A percentile compares a stretch with the other conserved stretches of the same genome.
Conservation (phyloP, 1,140 invertebrate species). For the Lamellibrachia luymesi region DNA sequence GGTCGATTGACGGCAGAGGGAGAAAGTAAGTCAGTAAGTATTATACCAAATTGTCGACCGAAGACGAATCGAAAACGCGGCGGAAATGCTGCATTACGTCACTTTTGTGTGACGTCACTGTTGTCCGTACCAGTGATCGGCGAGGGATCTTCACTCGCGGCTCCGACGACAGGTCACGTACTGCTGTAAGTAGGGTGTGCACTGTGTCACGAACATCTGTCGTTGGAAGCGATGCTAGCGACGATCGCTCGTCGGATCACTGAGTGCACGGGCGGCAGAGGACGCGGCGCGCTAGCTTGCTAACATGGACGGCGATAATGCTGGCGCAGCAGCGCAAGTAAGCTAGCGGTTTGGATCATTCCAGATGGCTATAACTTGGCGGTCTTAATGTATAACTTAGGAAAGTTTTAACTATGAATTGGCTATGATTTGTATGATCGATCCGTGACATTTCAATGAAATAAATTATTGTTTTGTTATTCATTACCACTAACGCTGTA, state of each 20-base stretch:
- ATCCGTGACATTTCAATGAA: too few species aligned
- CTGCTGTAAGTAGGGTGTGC: not conserved
- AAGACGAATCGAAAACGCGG: not conserved
- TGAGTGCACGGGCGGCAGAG: not conserved
- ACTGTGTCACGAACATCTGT: not conserved
- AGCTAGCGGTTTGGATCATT: not conserved
- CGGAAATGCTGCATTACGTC: not conserved
- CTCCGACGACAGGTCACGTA: not conserved
- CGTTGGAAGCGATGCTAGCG: not conserved
- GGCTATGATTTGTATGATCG: too few species aligned
- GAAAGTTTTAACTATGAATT: too few species aligned
- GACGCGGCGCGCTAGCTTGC: not conserved
- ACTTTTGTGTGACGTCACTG: not conserved
- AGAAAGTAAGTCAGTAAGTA: too few species aligned
- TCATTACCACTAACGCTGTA: too few species aligned
- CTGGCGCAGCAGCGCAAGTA: not conserved
- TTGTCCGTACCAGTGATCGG: too few species aligned
- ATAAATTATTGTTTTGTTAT: too few species aligned
- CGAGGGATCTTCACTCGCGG: not conserved
- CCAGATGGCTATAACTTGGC: not conserved
- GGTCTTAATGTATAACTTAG: not conserved
- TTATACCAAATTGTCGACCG: not conserved
- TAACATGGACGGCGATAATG: not conserved
- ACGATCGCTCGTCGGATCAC: not conserved
- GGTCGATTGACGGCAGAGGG: too few species aligned